These are phyloP conservation scores for Rhagophthalmus giganteus DNA, from an alignment of 2,888 invertebrate species.

Conservation along the genomic window DNA sequence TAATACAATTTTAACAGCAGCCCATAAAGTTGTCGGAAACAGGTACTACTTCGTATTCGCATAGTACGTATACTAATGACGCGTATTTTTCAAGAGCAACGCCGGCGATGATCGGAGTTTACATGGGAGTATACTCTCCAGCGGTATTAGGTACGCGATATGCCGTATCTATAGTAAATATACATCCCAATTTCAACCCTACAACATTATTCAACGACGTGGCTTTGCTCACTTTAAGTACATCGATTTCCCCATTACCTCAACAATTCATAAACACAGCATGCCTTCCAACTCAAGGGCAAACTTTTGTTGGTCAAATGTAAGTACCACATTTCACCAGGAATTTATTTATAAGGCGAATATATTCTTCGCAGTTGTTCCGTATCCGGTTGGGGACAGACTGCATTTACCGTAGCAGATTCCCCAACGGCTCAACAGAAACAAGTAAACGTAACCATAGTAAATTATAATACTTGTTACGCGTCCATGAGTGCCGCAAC, in stretches of 20 bases:
- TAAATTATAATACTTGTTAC: conserved; percentile 59
- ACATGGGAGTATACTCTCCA: conserved; percentile 37
- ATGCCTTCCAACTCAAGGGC: conserved; percentile 60
- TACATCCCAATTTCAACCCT: conserved; percentile 68
- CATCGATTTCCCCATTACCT: conserved; percentile 60
- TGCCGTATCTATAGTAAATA: conserved; percentile 38
- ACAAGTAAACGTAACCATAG: conserved; percentile 74
- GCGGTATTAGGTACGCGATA: conserved; percentile 27
- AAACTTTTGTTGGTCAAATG: conserved; percentile 42
- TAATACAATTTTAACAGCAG: conserved; percentile 72
- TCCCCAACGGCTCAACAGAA: conserved; percentile 64
- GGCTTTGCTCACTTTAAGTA: conserved; percentile 72
- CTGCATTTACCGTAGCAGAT: conserved; percentile 62
- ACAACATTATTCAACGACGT: conserved; percentile 79
- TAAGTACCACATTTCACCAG: too few species aligned
- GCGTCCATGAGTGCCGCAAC: conserved; percentile 39
- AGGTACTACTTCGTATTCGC: too few species aligned
- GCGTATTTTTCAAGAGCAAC: conserved; percentile 28
- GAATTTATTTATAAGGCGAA: neutral
- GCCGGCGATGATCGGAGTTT: conserved; percentile 32
- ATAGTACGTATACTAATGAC: too few species aligned
- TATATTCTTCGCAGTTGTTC: conserved; percentile 59
- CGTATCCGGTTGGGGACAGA: conserved; percentile 88
- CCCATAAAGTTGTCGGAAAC: conserved; percentile 67
- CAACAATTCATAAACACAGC: conserved; percentile 64